These are phyloP conservation scores for Protodeltote pygarga DNA, from an alignment of 2,888 invertebrate species.

Conservation along the genomic window DNA sequence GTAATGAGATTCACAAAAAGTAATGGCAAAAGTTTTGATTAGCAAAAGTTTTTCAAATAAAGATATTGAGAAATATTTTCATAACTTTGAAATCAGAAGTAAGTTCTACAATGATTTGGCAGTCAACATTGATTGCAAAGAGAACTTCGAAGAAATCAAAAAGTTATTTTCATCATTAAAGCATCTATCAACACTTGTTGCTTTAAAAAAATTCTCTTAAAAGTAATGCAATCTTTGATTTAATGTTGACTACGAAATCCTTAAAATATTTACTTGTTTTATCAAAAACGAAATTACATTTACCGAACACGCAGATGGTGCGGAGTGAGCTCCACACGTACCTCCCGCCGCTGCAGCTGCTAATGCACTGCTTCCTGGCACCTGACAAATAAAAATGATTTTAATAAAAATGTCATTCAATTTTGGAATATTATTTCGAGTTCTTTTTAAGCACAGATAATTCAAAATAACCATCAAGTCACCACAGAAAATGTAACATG, in stretches of 20 bases:
- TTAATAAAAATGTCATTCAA: too few relatives aligned
- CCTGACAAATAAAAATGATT: slow-evolving; percentile 57
- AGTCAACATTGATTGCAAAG: slow-evolving; percentile 23
- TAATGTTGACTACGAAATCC: slow-evolving; percentile 19
- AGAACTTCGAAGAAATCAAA: too few relatives aligned
- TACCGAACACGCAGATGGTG: slow-evolving; percentile 84
- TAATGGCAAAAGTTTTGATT: slow-evolving; percentile 6
- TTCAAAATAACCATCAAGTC: too few relatives aligned
- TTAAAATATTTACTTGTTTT: slow-evolving; percentile 29
- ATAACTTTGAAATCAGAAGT: too few relatives aligned
- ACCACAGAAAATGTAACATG: too few relatives aligned
- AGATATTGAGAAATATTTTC: slow-evolving; percentile 11
- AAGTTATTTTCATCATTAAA: too few relatives aligned
- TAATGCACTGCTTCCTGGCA: slow-evolving; percentile 82
- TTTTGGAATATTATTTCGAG: background rate
- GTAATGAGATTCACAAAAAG: slow-evolving; percentile 11
- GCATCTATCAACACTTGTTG: too few relatives aligned
- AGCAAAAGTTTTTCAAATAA: slow-evolving; percentile 13
- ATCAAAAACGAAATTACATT: slow-evolving; percentile 53
- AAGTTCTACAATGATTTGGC: slow-evolving; percentile 14
- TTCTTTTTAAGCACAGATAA: background rate
- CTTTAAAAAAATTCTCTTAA: too few relatives aligned
- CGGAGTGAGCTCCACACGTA: slow-evolving; percentile 80
- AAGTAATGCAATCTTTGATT: too few relatives aligned
- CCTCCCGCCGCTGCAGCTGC: slow-evolving; percentile 80